phyloP scores from a whole-genome alignment of 2,797 vertebrate genomes.

The Epinephelus malabaricus region DNA sequence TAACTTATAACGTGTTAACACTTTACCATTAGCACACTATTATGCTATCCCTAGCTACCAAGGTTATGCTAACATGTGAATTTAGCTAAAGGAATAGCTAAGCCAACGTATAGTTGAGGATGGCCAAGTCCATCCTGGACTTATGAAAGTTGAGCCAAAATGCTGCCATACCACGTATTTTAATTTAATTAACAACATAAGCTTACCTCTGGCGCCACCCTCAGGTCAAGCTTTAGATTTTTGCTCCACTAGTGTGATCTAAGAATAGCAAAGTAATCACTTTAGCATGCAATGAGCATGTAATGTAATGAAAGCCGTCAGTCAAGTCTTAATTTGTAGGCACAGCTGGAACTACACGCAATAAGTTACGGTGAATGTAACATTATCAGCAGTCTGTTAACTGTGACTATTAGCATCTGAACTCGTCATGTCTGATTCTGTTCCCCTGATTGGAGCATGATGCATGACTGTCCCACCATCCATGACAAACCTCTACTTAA shows the following conservation, averaged over 20 bases:
- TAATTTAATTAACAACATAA: too few species aligned
- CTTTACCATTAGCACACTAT: not conserved
- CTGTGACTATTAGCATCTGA: not conserved
- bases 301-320: not conserved
- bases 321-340: constrained; percentile 23
- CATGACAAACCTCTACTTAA: not conserved
- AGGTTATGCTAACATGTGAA: too few species aligned
- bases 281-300: not conserved
- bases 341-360: constrained; percentile 10
- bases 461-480: not conserved
- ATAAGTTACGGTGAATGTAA: constrained; percentile 8
- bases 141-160: too few species aligned
- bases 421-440: not conserved
- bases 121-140: too few species aligned
- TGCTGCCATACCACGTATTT: too few species aligned
- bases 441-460: not conserved
- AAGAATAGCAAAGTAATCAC: not conserved
- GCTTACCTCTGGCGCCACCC: too few species aligned
- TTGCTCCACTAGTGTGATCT: not conserved
- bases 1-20: not conserved
- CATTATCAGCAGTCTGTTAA: constrained; percentile 3
- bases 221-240: not conserved
- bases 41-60: not conserved
- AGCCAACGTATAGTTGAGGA: too few species aligned
- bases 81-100: not conserved